Evolutionary conservation across 2,797 vertebrate species (phyloP), one percentile per base, ranked within the genome.

Genomic region (Echeneis naucrates): DNA sequence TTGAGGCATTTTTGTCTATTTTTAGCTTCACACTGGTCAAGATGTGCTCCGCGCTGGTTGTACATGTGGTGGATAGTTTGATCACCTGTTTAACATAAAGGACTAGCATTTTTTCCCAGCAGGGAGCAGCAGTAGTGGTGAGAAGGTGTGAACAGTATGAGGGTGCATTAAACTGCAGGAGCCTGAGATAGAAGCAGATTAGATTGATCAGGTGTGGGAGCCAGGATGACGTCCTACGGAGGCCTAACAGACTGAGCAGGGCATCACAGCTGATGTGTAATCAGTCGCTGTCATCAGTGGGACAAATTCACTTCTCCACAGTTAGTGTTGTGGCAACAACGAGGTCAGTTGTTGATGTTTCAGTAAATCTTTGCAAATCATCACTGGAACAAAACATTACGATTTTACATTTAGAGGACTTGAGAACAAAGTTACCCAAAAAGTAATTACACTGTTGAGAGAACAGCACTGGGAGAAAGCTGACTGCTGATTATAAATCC

Each of bases 401-500:
- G 12, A 60, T 73, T 80, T 80, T n/a, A 35, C 64, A 55, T 84
- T 75, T 71, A 58, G 1, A 59, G 23, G 52, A 47, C 48, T 76
- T 51, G 8, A 19, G 64, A 75, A 66, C 51, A 70, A 66, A 82
- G 67, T 82, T 61, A 76, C 59, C 35, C 48, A 59, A 50, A 78
- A 78, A 72, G 58, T 68, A 72, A 80, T 84, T 78, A 72, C n/a
- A 58, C 50, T 58, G 47, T 66, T 45, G 56, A 52, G 38, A 72
- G 58, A 40, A 4, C 47, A 44, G 71, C 59, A 11, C 16, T 58
- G 61, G 71, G 59, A 68, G 52, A 30, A 74, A 72, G 60, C 62
- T 26, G 60, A 35, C 47, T 72, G 55, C 58, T 85, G 57, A 80
- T 87, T 82, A 72, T 13, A 42, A 44, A 65, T 69, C 23, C 32